phyloP scores from a whole-genome alignment of 2,113 vertebrate genomes.

The Raphicerus campestris region DNA sequence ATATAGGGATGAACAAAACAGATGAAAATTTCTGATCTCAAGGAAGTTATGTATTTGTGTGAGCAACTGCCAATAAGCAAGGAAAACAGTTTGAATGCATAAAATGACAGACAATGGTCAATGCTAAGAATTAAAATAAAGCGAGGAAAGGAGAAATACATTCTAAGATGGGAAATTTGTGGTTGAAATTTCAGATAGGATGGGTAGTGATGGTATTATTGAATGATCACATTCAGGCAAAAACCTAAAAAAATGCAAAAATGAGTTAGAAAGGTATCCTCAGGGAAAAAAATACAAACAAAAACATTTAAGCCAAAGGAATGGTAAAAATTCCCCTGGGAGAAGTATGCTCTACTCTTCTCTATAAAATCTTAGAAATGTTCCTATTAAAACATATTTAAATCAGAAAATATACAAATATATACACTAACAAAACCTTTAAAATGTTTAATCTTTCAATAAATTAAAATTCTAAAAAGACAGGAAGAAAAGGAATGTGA shows the following conservation, averaged over 20 bases:
- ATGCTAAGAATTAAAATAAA: not conserved
- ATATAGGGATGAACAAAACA: not conserved
- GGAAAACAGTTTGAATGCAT: not conserved
- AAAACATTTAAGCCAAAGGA: not conserved
- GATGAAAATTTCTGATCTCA: not conserved
- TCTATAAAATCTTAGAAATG: not conserved
- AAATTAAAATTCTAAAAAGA: not conserved
- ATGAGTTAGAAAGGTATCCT: not conserved
- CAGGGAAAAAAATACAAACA: not conserved
- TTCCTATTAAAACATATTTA: not conserved
- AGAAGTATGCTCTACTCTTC: not conserved
- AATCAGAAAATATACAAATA: not conserved
- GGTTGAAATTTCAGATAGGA: not conserved
- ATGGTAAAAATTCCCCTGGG: not conserved
- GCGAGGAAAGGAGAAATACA: not conserved
- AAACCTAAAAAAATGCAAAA: not conserved
- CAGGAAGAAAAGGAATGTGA: not conserved
- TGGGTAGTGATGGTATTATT: not conserved
- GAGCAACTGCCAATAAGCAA: not conserved
- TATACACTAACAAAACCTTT: not conserved
- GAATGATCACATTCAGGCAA: not conserved
- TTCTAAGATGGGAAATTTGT: not conserved
- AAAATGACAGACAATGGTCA: not conserved
- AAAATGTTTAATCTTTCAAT: not conserved
- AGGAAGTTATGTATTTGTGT: not conserved